A percentile compares a stretch with the other conserved stretches of the same genome.
Conservation (phyloP, 1,140 invertebrate genomes). For the Tetramorium parvispinum region DNA sequence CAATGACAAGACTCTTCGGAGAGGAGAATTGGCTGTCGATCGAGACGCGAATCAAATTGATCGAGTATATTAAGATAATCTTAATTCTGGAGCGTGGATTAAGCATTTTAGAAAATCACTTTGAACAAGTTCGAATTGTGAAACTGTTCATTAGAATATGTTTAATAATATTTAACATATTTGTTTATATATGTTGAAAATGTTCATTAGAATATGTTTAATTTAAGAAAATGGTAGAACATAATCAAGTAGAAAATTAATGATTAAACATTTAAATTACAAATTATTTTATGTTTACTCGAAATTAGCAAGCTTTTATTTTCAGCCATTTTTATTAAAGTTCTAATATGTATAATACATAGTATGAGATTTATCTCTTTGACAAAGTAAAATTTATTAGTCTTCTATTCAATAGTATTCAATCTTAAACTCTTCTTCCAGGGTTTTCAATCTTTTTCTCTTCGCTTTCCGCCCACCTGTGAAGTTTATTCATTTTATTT, state of each 20-base stretch:
- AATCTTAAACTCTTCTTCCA: neutral
- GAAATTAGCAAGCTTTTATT: constrained; percentile 51
- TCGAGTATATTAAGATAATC: constrained; percentile 19
- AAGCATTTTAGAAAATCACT: neutral
- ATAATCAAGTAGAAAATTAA: neutral
- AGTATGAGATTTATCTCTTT: constrained; percentile 17
- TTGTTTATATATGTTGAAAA: no score
- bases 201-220: neutral
- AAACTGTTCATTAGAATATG: neutral
- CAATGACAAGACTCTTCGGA: constrained; percentile 10
- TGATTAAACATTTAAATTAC: neutral
- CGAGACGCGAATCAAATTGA: neutral
- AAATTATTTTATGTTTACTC: constrained; percentile 38
- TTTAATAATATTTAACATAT: no score
- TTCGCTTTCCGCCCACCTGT: neutral
- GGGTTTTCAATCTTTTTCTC: neutral
- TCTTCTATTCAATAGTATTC: constrained; percentile 15
- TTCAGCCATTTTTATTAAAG: constrained; percentile 73
- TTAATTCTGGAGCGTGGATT: neutral
- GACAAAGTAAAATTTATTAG: constrained; percentile 9
- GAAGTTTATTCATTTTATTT: neutral
- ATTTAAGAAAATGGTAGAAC: neutral
- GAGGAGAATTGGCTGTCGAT: neutral
- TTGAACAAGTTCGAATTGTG: neutral
- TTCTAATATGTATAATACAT: constrained; percentile 60